Evolutionary conservation across 2,113 vertebrate species (phyloP).

Genomic region (Lagenorhynchus albirostris): DNA sequence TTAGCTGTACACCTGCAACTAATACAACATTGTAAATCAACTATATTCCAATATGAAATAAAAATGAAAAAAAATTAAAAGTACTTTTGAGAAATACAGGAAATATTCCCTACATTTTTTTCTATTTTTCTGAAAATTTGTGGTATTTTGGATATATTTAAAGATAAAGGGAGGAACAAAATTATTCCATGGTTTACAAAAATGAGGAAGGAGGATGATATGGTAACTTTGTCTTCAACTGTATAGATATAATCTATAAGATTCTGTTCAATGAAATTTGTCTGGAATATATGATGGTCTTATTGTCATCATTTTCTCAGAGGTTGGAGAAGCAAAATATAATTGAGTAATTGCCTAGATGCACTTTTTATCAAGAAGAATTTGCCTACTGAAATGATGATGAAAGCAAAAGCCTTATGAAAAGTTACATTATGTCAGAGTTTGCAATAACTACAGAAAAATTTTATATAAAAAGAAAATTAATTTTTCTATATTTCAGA

Average conservation of each 20-base stretch:
- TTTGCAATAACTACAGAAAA: neutral
- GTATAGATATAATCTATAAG: neutral
- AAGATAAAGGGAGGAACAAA: neutral
- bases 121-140: neutral
- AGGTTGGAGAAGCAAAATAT: neutral
- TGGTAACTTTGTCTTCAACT: neutral
- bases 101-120: neutral
- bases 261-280: neutral
- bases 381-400: neutral
- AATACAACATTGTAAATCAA: too few species aligned
- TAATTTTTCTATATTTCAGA: neutral
- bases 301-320: neutral
- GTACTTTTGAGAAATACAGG: neutral
- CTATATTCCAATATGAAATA: too few species aligned
- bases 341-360: neutral
- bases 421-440: neutral
- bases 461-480: neutral
- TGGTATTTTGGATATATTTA: neutral
- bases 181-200: neutral
- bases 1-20: too few species aligned
- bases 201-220: neutral
- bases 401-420: neutral
- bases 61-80: too few species aligned
- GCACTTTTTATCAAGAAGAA: neutral
- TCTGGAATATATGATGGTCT: neutral